Evolutionary conservation across 2,113 vertebrate species (phyloP).

Genomic region (Eudyptes chrysolophus): DNA sequence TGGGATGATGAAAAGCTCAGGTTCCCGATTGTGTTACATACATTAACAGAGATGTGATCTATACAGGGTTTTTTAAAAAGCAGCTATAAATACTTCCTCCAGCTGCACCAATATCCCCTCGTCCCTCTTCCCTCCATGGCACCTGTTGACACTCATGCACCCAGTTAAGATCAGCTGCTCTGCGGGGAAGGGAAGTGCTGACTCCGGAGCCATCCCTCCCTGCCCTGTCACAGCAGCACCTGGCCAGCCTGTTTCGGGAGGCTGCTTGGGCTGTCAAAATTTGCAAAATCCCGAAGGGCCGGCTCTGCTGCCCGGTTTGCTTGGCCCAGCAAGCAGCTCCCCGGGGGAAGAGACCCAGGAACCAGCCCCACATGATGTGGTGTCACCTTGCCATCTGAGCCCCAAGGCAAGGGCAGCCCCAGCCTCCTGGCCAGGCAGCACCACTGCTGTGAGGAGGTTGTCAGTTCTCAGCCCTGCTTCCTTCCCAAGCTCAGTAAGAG

Average conservation of each 20-base stretch:
- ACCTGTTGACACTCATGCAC: conserved; percentile 67
- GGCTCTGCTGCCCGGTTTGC: fast-evolving
- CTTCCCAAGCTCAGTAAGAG: background rate
- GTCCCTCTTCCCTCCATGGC: conserved; percentile 28
- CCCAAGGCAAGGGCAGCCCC: background rate
- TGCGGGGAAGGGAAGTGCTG: background rate
- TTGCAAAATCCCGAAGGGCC: background rate
- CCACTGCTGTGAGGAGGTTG: background rate
- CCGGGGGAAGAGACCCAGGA: background rate
- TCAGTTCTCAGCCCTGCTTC: background rate
- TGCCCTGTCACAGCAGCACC: background rate
- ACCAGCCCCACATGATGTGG: fast-evolving
- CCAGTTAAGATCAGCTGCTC: conserved; percentile 53
- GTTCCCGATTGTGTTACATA: conserved; percentile 64
- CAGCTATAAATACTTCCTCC: conserved; percentile 71
- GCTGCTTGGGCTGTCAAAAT: background rate
- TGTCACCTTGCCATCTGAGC: background rate
- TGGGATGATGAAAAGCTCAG: conserved; percentile 25
- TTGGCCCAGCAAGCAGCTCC: background rate
- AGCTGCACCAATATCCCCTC: conserved; percentile 66
- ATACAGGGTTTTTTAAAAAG: conserved; percentile 10
- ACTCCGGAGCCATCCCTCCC: background rate
- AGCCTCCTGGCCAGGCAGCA: background rate
- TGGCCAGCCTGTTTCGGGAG: background rate
- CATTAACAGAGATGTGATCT: conserved; percentile 50